Conservation (phyloP, 2,797 vertebrate genomes). For the Galaxias olidus region DNA sequence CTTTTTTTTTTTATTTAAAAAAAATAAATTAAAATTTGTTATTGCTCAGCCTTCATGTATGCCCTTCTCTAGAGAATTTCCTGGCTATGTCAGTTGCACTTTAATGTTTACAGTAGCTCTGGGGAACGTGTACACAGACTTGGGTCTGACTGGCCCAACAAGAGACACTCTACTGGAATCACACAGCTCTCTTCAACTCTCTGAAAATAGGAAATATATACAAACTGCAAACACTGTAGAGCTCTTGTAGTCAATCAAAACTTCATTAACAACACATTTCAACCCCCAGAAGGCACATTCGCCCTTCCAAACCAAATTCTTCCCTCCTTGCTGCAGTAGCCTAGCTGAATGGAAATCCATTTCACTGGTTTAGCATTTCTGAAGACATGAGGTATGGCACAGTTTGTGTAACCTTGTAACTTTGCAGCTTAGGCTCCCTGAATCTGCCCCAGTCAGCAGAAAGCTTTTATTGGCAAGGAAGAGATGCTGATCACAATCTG, state of each 20-base stretch:
- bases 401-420: conserved; percentile 57
- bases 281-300: conserved; percentile 35
- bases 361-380: conserved; percentile 70
- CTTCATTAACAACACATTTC: conserved; percentile 49
- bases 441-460: conserved; percentile 71
- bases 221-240: conserved; percentile 18
- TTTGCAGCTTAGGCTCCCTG: conserved; percentile 55
- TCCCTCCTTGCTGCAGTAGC: conserved; percentile 38
- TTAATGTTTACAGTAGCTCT: no score
- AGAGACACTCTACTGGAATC: conserved; percentile 13
- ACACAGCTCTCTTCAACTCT: neutral
- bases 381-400: conserved; percentile 56
- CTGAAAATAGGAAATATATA: no score
- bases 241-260: conserved; percentile 59
- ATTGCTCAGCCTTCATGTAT: no score
- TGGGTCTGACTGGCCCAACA: no score
- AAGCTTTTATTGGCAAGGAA: conserved; percentile 72
- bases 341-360: conserved; percentile 64
- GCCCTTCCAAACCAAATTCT: conserved; percentile 44
- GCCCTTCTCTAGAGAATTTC: no score
- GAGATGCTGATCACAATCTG: conserved; percentile 72
- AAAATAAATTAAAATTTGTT: no score
- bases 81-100: no score
- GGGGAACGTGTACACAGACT: no score
- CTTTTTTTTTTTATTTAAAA: no score